Evolutionary conservation across 2,113 vertebrate genomes (phyloP), one percentile per base, ranked within the genome.

Genomic region (Gymnobelideus leadbeateri): DNA sequence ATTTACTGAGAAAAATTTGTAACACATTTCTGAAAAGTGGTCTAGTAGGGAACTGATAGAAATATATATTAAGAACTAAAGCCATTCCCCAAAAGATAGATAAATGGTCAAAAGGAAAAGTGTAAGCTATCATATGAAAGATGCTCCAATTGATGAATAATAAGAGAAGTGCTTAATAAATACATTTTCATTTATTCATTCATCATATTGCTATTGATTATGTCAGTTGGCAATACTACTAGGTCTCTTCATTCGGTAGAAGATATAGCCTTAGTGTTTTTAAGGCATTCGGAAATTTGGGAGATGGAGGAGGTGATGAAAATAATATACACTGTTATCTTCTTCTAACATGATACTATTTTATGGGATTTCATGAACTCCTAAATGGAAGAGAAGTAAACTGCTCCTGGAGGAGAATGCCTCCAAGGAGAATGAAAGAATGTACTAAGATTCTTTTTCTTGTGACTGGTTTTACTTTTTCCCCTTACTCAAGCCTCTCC

Each of bases 231-330:
- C 43, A 91, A 92, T 37, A 50, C 47, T 68, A 10, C 46, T n/a
- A 68, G 68, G 51, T 19, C 54, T 96, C 89, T 84, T 92, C 0
- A 16, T 55, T 57, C n/a, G 49, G 68, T 49, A 93, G 92, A 91
- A 28, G 37, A n/a, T n/a, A 16, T 24, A 53, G 51, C 90, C 93
- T 95, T 68, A 53, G 31, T 93, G 77, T 54, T 54, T 54, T 54
- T 54, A 1, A 52, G 16, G 94, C 96, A 93, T 94, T 91, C 3
- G 28, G 53, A 92, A 94, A 95, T 43, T 53, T n/a, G 84, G 68
- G 91, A 91, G 95, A 94, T 90, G 37, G 89, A 92, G 92, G 51
- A 46, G 28, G 91, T 52, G 84, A 19, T 0, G 31, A 68, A 47
- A 31, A 54, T 61, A 51, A 95, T 49, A 26, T 54, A 26, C 52